A percentile compares a stretch with the other conserved stretches of the same genome.
These are phyloP conservation scores for Paracanthobrama guichenoti DNA, from an alignment of 2,113 vertebrate genomes.

Conservation along the genomic window DNA sequence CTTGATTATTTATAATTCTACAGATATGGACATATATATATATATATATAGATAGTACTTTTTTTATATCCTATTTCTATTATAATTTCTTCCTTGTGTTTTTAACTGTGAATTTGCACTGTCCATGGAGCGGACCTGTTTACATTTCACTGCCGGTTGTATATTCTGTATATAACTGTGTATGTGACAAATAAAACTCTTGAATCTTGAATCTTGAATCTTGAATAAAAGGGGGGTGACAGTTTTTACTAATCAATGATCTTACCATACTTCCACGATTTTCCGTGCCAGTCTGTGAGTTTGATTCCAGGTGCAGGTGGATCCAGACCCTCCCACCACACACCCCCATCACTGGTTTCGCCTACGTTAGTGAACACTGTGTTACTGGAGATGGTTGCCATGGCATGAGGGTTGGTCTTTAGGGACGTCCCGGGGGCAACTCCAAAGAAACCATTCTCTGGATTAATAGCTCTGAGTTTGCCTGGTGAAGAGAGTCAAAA, in stretches of 20 bases:
- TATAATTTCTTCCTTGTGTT: no score
- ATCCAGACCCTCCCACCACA: slow-evolving; percentile 96
- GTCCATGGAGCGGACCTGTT: no score
- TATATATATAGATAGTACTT: no score
- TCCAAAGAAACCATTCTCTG: slow-evolving; percentile 97
- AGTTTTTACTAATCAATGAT: not conserved
- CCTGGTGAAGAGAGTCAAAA: slow-evolving; percentile 69
- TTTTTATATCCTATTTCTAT: no score
- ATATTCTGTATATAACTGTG: no score
- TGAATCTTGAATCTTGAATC: no score
- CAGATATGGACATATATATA: no score
- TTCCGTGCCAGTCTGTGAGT: slow-evolving; percentile 91
- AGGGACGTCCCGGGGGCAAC: slow-evolving; percentile 92
- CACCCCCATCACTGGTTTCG: slow-evolving; percentile 89
- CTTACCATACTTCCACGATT: slow-evolving; percentile 86
- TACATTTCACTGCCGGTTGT: no score
- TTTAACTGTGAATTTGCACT: no score
- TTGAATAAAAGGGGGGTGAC: no score
- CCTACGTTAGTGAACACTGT: slow-evolving; percentile 96
- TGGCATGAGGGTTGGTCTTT: slow-evolving; percentile 97
- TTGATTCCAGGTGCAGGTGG: slow-evolving; percentile 74
- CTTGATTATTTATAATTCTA: no score
- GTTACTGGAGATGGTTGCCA: slow-evolving; percentile 88
- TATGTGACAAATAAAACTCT: no score
- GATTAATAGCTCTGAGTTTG: slow-evolving; percentile 95